Conservation (phyloP, 2,888 invertebrate genomes). For the Acanthosepion pharaonis region DNA sequence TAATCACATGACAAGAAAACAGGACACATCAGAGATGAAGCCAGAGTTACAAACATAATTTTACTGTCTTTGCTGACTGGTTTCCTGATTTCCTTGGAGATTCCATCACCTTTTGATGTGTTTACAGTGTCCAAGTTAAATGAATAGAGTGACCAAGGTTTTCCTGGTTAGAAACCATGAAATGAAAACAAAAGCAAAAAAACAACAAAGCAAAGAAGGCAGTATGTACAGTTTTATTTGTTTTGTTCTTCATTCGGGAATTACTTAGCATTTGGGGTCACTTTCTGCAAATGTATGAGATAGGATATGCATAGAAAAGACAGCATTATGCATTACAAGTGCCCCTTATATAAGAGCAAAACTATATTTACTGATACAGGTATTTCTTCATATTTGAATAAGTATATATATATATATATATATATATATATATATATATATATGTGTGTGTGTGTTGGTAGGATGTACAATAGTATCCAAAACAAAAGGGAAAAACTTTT, state of each 20-base stretch:
- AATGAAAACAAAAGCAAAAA: neutral
- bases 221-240: neutral
- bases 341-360: neutral
- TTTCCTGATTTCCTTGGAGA: neutral
- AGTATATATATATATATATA: too few relatives aligned
- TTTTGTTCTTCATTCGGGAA: neutral
- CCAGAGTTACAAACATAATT: neutral
- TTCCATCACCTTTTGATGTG: neutral
- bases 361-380: neutral
- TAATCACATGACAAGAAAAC: slow-evolving; percentile 5
- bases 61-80: neutral
- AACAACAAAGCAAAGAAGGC: neutral
- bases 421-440: too few relatives aligned
- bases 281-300: neutral
- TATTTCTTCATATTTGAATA: too few relatives aligned
- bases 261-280: neutral
- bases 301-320: neutral
- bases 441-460: too few relatives aligned
- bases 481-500: too few relatives aligned
- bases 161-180: slow-evolving; percentile 20
- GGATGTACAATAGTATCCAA: too few relatives aligned
- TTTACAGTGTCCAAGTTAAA: neutral
- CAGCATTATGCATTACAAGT: neutral
- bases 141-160: neutral
- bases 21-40: neutral